Evolutionary conservation across 2,888 invertebrate species (phyloP), one percentile per base, ranked within the genome.

Genomic region (Xylocampa areola): DNA sequence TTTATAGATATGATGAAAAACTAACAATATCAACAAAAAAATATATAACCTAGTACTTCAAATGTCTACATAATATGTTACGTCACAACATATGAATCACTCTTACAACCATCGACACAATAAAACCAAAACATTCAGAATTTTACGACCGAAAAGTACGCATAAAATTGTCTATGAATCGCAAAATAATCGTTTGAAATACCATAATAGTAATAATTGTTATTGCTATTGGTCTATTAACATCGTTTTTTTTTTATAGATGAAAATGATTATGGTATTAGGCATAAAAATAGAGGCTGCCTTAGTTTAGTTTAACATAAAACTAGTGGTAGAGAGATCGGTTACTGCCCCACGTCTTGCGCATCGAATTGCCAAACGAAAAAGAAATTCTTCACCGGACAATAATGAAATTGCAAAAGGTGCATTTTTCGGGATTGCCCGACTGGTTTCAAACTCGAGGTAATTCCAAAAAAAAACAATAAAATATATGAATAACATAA

Each of bases 121-220:
- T 6, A 29, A 13, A 45, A 21, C 11, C 4, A 35, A 64, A 48
- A 33, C n/a, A 0, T 10, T 33, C 29, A 33, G 17, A 14, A 19
- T 43, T 39, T 43, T 43, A 29, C 41, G 58, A 65, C 13, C 19
- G 8, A 35, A 35, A 27, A 6, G 4, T n/a, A 33, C 44, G 39
- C 21, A 27, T 30, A 35, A 14, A 37, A 44, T 47, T 17, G 8
- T 33, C n/a, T n/a, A n/a, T 10, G 44, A 32, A 11, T 11, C 19
- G n/a, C 7, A 36, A 27, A 27, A 33, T 14, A 23, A 13, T 40
- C 27, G 11, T 29, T 43, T 6, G 7, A 23, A n/a, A 10, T 2
- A 5, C 63, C 40, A 33, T 58, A 59, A 30, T 8, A 47, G 41
- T 37, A 39, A 45, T 59, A 67, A 64, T 66, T 45, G 41, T 47